phyloP scores from a whole-genome alignment of 2,888 invertebrate species.

The Metellina segmentata region DNA sequence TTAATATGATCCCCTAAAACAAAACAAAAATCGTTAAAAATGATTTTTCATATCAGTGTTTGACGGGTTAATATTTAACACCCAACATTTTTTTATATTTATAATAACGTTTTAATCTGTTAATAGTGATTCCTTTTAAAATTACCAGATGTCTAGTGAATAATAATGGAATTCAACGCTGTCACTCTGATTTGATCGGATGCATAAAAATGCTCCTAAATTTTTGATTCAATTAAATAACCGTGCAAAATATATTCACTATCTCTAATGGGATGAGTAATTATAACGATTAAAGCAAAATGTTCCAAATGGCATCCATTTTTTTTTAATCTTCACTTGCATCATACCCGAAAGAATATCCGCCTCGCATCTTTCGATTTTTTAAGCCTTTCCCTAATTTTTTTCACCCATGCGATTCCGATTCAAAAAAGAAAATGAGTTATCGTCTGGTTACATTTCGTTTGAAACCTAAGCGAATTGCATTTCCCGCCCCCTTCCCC shows the following conservation, averaged over 20 bases:
- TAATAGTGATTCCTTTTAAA: no score
- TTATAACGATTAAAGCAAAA: neutral
- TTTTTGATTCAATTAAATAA: neutral
- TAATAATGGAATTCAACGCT: no score
- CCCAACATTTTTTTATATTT: no score
- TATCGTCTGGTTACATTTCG: constrained; percentile 45
- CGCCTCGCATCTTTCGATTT: neutral
- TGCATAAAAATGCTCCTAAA: neutral
- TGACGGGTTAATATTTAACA: no score
- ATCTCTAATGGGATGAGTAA: constrained; percentile 1
- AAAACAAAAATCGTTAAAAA: no score
- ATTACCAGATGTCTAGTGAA: no score
- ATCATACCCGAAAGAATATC: neutral
- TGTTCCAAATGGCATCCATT: neutral
- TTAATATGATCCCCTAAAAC: no score
- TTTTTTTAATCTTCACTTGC: neutral
- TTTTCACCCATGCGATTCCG: neutral
- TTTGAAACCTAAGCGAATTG: constrained; percentile 17
- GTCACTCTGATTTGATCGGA: neutral
- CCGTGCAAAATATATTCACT: neutral
- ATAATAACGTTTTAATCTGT: no score
- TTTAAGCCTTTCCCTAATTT: neutral
- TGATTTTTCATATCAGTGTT: no score
- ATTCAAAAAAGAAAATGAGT: constrained; percentile 20
- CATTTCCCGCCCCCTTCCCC: neutral